A percentile compares a stretch with the other conserved stretches of the same genome.
Evolutionary conservation across 2,113 vertebrate species (phyloP).

Genomic region (Solenodon paradoxus): DNA sequence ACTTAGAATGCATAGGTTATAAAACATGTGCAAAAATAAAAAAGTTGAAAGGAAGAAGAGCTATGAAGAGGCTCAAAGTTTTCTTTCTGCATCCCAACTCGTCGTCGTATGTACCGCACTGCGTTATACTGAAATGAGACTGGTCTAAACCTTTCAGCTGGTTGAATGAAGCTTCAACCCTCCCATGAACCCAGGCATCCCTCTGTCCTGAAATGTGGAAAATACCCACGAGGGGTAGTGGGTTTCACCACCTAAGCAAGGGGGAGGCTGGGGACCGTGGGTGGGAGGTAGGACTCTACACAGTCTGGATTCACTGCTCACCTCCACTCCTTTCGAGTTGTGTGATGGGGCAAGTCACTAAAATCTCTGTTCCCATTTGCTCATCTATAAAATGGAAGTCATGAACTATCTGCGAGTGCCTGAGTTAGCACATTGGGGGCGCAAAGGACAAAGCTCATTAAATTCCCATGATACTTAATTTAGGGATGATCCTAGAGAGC

Average conservation of each 20-base stretch:
- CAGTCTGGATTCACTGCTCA: background rate
- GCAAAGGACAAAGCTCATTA: background rate
- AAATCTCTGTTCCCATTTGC: background rate
- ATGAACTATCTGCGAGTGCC: background rate
- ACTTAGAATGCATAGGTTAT: background rate
- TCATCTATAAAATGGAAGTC: background rate
- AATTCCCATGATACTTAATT: background rate
- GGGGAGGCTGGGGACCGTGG: background rate
- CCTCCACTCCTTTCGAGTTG: background rate
- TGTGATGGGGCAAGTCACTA: background rate
- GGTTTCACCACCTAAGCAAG: background rate
- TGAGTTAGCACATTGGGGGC: background rate
- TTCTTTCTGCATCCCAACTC: constrained; percentile 24
- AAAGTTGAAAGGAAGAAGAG: constrained; percentile 7
- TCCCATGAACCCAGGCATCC: background rate
- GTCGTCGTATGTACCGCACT: background rate
- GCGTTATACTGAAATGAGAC: constrained; percentile 24
- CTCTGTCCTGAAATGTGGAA: constrained; percentile 10
- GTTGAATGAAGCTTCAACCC: background rate
- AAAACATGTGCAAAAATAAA: background rate
- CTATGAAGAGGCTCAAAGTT: constrained; percentile 14
- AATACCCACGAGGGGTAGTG: too few species aligned
- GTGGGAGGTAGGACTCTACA: background rate
- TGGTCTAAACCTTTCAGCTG: constrained; percentile 31
- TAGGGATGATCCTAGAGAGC: background rate